These are phyloP conservation scores for Heliocidaris erythrogramma DNA, from an alignment of 35 echinoderm and acorn worm species.

Conservation along the genomic window DNA sequence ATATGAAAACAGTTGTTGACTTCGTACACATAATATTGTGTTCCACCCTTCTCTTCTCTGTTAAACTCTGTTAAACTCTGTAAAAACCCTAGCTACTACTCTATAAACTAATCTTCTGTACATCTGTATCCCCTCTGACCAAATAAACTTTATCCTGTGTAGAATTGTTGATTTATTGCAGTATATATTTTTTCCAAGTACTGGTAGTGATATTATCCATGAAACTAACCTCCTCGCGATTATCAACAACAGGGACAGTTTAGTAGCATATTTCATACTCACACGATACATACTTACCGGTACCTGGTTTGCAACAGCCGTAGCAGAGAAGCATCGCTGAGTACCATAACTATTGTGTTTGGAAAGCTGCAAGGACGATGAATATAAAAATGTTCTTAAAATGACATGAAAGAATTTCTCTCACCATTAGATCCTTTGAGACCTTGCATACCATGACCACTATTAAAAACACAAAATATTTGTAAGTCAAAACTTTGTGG, in stretches of 20 bases:
- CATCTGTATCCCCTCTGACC: too few species aligned
- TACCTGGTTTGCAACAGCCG: constrained; percentile 7
- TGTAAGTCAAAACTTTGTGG: not conserved
- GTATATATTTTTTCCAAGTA: too few species aligned
- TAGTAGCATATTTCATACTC: not conserved
- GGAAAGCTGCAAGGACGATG: not conserved
- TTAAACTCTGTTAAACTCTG: too few species aligned
- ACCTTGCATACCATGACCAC: not conserved
- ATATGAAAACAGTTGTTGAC: too few species aligned
- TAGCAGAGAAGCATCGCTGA: constrained; percentile 36
- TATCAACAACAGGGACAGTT: not conserved
- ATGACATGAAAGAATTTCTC: not conserved
- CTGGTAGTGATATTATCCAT: too few species aligned
- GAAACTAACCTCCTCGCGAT: too few species aligned
- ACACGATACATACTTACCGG: not conserved
- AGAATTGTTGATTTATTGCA: too few species aligned
- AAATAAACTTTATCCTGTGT: too few species aligned
- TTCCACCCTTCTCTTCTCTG: too few species aligned
- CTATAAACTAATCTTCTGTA: too few species aligned
- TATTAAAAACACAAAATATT: not conserved
- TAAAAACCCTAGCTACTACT: too few species aligned
- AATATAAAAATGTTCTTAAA: not conserved
- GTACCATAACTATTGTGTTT: not conserved
- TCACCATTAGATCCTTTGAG: not conserved
- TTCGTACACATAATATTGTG: too few species aligned